Evolutionary conservation across 2,113 vertebrate genomes (phyloP), one percentile per base, ranked within the genome.

Genomic region (Sciurus niger): DNA sequence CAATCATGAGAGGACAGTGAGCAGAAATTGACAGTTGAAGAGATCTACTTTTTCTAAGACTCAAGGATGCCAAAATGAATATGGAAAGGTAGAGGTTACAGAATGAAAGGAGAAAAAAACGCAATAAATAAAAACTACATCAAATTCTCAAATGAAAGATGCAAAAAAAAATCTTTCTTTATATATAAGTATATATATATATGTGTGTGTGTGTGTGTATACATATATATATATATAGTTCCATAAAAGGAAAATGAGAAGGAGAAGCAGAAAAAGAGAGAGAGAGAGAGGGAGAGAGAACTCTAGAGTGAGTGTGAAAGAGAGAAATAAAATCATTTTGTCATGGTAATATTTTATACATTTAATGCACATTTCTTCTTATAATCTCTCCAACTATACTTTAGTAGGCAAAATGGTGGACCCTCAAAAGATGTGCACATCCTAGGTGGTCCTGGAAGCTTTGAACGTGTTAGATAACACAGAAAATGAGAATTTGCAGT

Each of bases 231-330:
- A 63, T 37, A 9, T 37, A 9, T 70, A 22, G 8, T 40, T 5
- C 6, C 34, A 43, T 12, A 20, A 72, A 55, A 65, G 2, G 12
- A 20, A 24, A 25, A 4, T 6, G 22, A 48, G 2, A 1, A 46
- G 7, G 3, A 22, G 2, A 2, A 43, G 10, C 1, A 12, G 51
- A 24, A 10, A 1, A 40, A 0, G 22, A 0, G 3, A 32, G 0
- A 1, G 7, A 25, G 43, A 28, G 14, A 8, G 17, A 46, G 18
- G 6, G 1, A 2, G 8, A 25, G 32, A 5, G 10, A 60, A 10
- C 12, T 14, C 28, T 4, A 65, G 48, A 53, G 25, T 32, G 9
- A 68, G 28, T 5, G 14, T 9, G 4, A 10, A 30, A 32, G 46
- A 16, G 25, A 37, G 34, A 40, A 28, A 63, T 25, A 3, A 25